These are phyloP conservation scores for Tachysurus fulvidraco DNA, from an alignment of 2,113 vertebrate species.

Conservation along the genomic window DNA sequence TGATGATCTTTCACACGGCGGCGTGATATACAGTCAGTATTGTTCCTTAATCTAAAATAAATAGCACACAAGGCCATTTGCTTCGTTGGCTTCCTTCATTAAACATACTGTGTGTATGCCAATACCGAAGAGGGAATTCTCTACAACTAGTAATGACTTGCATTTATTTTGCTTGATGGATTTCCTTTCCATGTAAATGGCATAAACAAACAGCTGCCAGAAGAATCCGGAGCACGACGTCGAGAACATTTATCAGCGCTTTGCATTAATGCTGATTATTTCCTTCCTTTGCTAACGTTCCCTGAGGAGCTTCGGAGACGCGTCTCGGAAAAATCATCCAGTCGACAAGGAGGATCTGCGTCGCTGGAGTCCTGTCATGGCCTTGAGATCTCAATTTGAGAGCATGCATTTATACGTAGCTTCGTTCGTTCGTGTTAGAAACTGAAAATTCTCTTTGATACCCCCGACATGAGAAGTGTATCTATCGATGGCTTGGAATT, in stretches of 20 bases:
- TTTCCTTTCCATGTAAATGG: constrained; percentile 60
- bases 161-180: constrained; percentile 63
- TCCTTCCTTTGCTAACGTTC: constrained; percentile 49
- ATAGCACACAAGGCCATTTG: constrained; percentile 48
- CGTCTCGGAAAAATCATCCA: constrained; percentile 57
- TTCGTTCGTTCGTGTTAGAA: not conserved
- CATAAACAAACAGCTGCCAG: constrained; percentile 66
- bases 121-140: constrained; percentile 51
- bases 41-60: constrained; percentile 52
- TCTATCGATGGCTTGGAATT: not conserved
- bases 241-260: constrained; percentile 63
- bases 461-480: not conserved
- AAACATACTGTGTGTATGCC: constrained; percentile 43
- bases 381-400: constrained; percentile 56
- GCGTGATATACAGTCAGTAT: constrained; percentile 30
- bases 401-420: not conserved
- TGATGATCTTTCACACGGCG: constrained; percentile 40
- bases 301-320: constrained; percentile 55
- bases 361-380: constrained; percentile 58
- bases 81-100: constrained; percentile 44
- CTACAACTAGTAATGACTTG: constrained; percentile 52
- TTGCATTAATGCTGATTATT: constrained; percentile 66
- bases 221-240: constrained; percentile 46
- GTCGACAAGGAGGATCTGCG: constrained; percentile 60
- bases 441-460: not conserved